Base-by-base conservation (phyloP, 2,888 invertebrate genomes). In the Salpingus planirostris region DNA sequence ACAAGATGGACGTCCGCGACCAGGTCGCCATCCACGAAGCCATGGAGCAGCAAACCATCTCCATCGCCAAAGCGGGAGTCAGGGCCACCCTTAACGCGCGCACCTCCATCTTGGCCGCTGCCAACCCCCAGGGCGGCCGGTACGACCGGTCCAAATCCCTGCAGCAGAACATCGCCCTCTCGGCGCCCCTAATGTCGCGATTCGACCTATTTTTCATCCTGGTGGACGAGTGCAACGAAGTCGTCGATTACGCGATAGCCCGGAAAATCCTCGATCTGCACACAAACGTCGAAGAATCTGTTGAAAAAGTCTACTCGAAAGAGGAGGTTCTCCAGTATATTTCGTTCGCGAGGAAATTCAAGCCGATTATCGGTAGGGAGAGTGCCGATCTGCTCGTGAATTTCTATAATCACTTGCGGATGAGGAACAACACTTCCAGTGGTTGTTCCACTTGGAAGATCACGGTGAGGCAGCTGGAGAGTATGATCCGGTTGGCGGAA, bases 21-120 rank as follows among this genome's bases (percentile, higher is more conserved):
- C 97, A 98, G 65, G 56, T 98, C 3, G 97, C 98, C 25, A 99
- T 98, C 48, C 98, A 99, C 69, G 98, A 98, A 68, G 98, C 98
- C 2, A 98, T 98, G 98, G 98, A 98, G 70, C 98, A 99, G 58
- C 98, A 98, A 67, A 99, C 98, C 0, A 99, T 98, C 49, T 95
- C 96, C 0, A 76, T 98, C 36, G 96, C 98, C 0, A 98, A 98
- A 73, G 90, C 98, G 0, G 97, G 96, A 2, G 84, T 99, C 0
- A 77, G 97, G 47, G 98, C 98, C 0, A 97, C 97, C 0, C 68
- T 98, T 12, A 98, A 98, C 68, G 98, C 98, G 0, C 74, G 97
- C 21, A 95, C 97, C 0, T 97, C 96, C 0, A 97, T 98, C 47
- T 68, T 99, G 35, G 98, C 98, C 0, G 98, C 98, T 0, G 97